phyloP scores from a whole-genome alignment of 1,140 invertebrate genomes.

The Steinernema feltiae region DNA sequence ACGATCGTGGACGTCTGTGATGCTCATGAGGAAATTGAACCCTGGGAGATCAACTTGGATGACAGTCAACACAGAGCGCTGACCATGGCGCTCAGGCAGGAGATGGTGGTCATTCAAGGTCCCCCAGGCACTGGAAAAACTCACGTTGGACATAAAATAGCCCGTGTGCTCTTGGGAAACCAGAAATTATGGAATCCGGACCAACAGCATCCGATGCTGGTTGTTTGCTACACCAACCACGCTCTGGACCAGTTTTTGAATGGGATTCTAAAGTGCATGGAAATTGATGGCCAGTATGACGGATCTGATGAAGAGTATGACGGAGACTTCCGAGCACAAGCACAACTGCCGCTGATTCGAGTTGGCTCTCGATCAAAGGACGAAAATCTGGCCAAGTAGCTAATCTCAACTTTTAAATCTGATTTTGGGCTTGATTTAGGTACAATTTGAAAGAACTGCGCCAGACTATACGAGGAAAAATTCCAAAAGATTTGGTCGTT shows the following conservation, averaged over 20 bases:
- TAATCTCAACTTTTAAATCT: not conserved
- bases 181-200: conserved; percentile 17
- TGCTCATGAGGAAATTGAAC: not conserved
- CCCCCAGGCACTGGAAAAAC: conserved; percentile 76
- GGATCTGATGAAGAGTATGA: not conserved
- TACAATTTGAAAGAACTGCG: not conserved
- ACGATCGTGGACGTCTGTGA: not conserved
- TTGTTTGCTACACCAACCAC: conserved; percentile 79
- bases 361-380: conserved; percentile 69
- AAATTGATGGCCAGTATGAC: not conserved
- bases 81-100: conserved; percentile 59
- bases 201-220: conserved; percentile 66
- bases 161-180: conserved; percentile 42
- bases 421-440: no score
- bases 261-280: conserved; percentile 62
- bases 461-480: not conserved
- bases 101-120: conserved; percentile 69
- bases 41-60: conserved; percentile 51
- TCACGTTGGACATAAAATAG: conserved; percentile 64
- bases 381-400: conserved; percentile 25
- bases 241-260: conserved; percentile 82
- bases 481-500: no score
- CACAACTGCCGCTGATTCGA: no score
- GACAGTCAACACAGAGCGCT: conserved; percentile 61
- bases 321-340: no score